Conservation (phyloP, 1,140 invertebrate genomes). For the Matsumurasca onukii region DNA sequence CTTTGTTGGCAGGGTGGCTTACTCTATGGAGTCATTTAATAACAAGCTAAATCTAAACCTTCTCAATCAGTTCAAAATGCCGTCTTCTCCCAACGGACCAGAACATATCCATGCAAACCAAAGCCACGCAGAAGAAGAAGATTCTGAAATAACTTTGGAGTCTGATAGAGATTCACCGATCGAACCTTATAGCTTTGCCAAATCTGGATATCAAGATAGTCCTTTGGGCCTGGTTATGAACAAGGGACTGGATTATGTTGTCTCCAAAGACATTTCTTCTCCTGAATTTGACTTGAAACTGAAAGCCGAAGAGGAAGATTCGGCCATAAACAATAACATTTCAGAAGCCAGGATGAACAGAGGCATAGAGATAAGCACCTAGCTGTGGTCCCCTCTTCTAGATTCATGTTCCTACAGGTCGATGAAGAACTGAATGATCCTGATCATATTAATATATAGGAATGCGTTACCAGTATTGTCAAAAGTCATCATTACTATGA, state of each 20-base stretch:
- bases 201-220: not conserved
- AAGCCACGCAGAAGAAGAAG: slow-evolving; percentile 29
- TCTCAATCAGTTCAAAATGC: slow-evolving; percentile 15
- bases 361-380: slow-evolving; percentile 19
- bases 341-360: slow-evolving; percentile 12
- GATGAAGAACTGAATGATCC: slow-evolving; percentile 11
- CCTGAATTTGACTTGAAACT: not conserved
- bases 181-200: not conserved
- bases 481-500: not conserved
- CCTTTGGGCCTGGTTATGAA: slow-evolving; percentile 14
- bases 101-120: not conserved
- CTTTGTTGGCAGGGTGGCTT: slow-evolving; percentile 84
- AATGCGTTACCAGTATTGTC: slow-evolving; percentile 14
- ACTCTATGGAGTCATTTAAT: slow-evolving; percentile 41
- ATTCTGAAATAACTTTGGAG: slow-evolving; percentile 13
- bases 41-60: slow-evolving; percentile 11
- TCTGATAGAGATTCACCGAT: slow-evolving; percentile 13
- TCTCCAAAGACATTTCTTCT: not conserved
- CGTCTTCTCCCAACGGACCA: not conserved
- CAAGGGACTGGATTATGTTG: slow-evolving; percentile 1
- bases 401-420: slow-evolving; percentile 19
- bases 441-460: not conserved
- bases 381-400: not conserved
- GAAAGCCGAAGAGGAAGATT: slow-evolving; percentile 7
- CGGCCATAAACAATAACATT: slow-evolving; percentile 25